A percentile compares a stretch with the other conserved stretches of the same genome.
phyloP scores from a whole-genome alignment of 1,140 invertebrate genomes.

The Teleopsis dalmanni region DNA sequence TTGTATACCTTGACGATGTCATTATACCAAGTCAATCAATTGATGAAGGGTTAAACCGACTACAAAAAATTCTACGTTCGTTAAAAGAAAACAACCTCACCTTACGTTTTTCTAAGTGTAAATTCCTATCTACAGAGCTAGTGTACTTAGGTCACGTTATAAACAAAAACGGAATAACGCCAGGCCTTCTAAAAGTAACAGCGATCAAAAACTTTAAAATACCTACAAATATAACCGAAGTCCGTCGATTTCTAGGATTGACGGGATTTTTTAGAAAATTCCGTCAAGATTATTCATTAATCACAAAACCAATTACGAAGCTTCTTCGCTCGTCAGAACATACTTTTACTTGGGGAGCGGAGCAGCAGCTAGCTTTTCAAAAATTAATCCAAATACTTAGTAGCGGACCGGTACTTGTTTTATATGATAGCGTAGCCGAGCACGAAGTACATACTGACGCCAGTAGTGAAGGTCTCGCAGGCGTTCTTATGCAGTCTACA shows the following conservation, averaged over 20 bases:
- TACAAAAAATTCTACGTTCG: slow-evolving; percentile 4
- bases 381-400: not conserved
- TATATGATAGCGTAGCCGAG: slow-evolving; percentile 8
- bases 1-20: slow-evolving; percentile 22
- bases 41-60: slow-evolving; percentile 11
- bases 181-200: slow-evolving; percentile 23
- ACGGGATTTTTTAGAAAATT: slow-evolving; percentile 13
- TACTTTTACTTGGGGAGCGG: not conserved
- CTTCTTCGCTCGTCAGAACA: slow-evolving; percentile 1
- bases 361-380: not conserved
- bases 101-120: slow-evolving; percentile 5
- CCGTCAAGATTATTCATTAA: not conserved
- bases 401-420: slow-evolving; percentile 11
- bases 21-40: slow-evolving; percentile 7
- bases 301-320: not conserved
- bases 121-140: slow-evolving; percentile 3
- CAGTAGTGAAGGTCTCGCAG: slow-evolving; percentile 22
- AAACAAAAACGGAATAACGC: slow-evolving; percentile 19
- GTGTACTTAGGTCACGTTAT: slow-evolving; percentile 7
- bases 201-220: slow-evolving; percentile 22
- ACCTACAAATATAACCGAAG: slow-evolving; percentile 20
- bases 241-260: slow-evolving; percentile 25
- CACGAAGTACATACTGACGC: slow-evolving; percentile 33
- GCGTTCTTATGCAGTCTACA: slow-evolving; percentile 32
- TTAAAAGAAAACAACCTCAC: slow-evolving; percentile 2